These are phyloP conservation scores for Dryas iulia DNA, from an alignment of 1,140 invertebrate species.

Conservation along the genomic window DNA sequence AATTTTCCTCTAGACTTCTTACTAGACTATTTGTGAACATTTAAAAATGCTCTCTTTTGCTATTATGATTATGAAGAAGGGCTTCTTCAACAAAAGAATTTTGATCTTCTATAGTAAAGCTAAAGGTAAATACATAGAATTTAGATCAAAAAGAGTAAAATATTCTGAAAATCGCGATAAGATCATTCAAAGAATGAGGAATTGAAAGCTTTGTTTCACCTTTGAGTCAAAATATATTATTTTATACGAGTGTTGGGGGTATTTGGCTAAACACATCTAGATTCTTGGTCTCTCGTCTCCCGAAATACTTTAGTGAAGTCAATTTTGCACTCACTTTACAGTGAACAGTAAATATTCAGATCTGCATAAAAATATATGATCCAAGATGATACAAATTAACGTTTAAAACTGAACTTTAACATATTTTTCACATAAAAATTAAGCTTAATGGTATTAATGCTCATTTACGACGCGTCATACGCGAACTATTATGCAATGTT, in stretches of 20 bases:
- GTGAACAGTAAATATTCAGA: background rate
- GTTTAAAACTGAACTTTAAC: background rate
- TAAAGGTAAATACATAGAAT: slow-evolving; percentile 63
- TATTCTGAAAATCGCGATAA: slow-evolving; percentile 70
- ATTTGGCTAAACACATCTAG: background rate
- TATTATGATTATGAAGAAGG: no score
- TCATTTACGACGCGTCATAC: slow-evolving; percentile 36
- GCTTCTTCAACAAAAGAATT: slow-evolving; percentile 56
- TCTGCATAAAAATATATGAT: background rate
- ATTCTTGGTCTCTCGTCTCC: background rate
- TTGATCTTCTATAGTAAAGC: slow-evolving; percentile 60
- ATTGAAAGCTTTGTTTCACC: slow-evolving; percentile 61
- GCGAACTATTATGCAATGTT: slow-evolving; percentile 50
- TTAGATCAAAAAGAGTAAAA: slow-evolving; percentile 72
- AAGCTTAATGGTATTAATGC: slow-evolving; percentile 38
- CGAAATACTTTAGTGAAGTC: background rate
- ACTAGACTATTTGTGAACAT: background rate
- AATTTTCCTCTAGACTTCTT: no score
- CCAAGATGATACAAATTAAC: slow-evolving; percentile 9
- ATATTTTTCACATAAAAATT: slow-evolving; percentile 17
- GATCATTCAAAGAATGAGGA: slow-evolving; percentile 70
- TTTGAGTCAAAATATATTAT: slow-evolving; percentile 46
- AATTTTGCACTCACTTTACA: background rate
- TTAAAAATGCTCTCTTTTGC: background rate
- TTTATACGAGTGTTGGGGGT: background rate